A percentile compares a stretch with the other conserved stretches of the same genome.
phyloP scores from a whole-genome alignment of 2,888 invertebrate species.

The Diabrotica balteata region DNA sequence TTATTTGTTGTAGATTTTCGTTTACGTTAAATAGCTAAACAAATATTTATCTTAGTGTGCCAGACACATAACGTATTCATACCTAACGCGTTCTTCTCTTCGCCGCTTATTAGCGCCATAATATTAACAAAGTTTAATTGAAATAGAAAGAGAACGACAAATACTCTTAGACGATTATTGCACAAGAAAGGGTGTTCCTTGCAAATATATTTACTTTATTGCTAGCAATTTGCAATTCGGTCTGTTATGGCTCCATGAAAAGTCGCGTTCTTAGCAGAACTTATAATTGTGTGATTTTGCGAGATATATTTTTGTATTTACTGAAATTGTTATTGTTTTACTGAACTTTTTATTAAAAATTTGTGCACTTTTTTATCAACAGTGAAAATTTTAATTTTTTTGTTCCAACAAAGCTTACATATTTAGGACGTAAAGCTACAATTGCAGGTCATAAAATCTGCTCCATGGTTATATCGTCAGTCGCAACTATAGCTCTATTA shows the following conservation, averaged over 20 bases:
- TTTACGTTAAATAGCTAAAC: too few relatives aligned
- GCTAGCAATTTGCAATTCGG: constrained; percentile 23
- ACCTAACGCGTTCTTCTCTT: constrained; percentile 29
- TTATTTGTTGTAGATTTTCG: not conserved
- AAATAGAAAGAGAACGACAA: constrained; percentile 29
- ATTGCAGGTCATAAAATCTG: too few relatives aligned
- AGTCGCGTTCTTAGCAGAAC: constrained; percentile 1
- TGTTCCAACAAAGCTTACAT: too few relatives aligned
- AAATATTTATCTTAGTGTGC: constrained; percentile 18
- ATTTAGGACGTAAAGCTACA: too few relatives aligned
- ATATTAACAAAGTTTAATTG: constrained; percentile 37
- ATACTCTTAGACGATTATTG: constrained; percentile 25
- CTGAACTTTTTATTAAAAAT: too few relatives aligned
- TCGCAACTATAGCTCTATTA: too few relatives aligned
- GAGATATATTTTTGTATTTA: not conserved
- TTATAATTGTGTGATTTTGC: constrained; percentile 7
- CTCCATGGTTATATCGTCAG: too few relatives aligned
- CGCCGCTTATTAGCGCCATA: constrained; percentile 32
- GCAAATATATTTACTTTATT: constrained; percentile 37
- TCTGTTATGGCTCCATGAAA: constrained; percentile 8
- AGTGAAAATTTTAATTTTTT: too few relatives aligned
- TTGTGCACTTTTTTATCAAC: too few relatives aligned
- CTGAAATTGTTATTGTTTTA: not conserved
- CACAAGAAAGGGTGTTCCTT: constrained; percentile 15
- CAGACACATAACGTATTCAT: constrained; percentile 32